A percentile compares a stretch with the other conserved stretches of the same genome.
Conservation (phyloP, 2,797 vertebrate species). For the Philypnodon macrostomus region DNA sequence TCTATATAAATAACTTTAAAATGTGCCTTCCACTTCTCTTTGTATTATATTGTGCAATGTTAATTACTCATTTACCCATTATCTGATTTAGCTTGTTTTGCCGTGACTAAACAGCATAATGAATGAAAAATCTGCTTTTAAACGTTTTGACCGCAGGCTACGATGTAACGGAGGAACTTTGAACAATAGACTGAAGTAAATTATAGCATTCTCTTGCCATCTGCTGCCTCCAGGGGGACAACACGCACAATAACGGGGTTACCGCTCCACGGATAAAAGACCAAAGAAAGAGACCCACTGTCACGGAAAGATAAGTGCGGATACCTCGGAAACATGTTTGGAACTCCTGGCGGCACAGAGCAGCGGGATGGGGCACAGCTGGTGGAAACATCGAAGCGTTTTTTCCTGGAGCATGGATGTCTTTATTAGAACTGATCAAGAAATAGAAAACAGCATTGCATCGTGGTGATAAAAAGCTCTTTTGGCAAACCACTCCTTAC, state of each 20-base stretch:
- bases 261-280: not conserved
- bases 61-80: not conserved
- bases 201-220: slow-evolving; percentile 3
- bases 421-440: slow-evolving; percentile 38
- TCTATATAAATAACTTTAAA: too few relatives aligned
- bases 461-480: too few relatives aligned
- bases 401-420: slow-evolving; percentile 10
- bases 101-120: slow-evolving; percentile 16
- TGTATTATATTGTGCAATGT: not conserved
- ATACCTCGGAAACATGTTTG: slow-evolving; percentile 24
- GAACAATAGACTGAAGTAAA: slow-evolving; percentile 12
- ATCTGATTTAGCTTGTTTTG: slow-evolving; percentile 17
- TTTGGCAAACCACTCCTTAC: too few relatives aligned
- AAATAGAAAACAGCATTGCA: not conserved
- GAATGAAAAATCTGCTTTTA: not conserved
- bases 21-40: too few relatives aligned
- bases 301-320: slow-evolving; percentile 24
- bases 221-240: slow-evolving; percentile 7
- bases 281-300: slow-evolving; percentile 1
- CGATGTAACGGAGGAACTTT: not conserved
- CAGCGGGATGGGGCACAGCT: slow-evolving; percentile 11
- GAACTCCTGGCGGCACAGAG: slow-evolving; percentile 18
- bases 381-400: slow-evolving; percentile 29
- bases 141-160: not conserved
- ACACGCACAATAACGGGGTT: not conserved